These are phyloP conservation scores for Opisthograptis luteolata DNA, from an alignment of 2,888 invertebrate species.

Conservation along the genomic window DNA sequence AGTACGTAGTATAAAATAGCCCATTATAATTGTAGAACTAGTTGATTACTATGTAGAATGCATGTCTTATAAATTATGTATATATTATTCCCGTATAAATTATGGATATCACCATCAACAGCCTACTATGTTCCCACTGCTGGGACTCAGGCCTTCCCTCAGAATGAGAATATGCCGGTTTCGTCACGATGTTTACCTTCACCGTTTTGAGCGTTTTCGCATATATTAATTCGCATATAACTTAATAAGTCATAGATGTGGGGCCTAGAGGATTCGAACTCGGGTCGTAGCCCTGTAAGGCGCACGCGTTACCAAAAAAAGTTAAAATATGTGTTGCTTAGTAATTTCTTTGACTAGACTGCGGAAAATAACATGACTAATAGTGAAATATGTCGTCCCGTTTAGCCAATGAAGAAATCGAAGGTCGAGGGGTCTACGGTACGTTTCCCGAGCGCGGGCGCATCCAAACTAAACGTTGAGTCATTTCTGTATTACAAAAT, in stretches of 20 bases:
- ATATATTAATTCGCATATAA: too few relatives aligned
- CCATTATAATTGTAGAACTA: conserved; percentile 20
- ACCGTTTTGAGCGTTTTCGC: too few relatives aligned
- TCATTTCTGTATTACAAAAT: conserved; percentile 54
- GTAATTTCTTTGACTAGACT: not conserved
- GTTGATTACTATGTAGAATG: conserved; percentile 14
- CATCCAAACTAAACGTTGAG: conserved; percentile 76
- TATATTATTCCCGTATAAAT: not conserved
- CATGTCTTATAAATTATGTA: conserved; percentile 13
- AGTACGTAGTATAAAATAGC: conserved; percentile 36
- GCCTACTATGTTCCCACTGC: too few relatives aligned
- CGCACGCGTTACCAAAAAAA: too few relatives aligned
- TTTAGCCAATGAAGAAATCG: conserved; percentile 76
- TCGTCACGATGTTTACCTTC: too few relatives aligned
- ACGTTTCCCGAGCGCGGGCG: conserved; percentile 57
- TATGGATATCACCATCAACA: too few relatives aligned
- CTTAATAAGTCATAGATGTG: too few relatives aligned
- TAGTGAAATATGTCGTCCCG: conserved; percentile 48
- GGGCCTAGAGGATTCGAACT: too few relatives aligned
- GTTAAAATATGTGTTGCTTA: too few relatives aligned
- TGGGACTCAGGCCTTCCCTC: too few relatives aligned
- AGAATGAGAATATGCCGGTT: too few relatives aligned
- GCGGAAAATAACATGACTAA: conserved; percentile 28
- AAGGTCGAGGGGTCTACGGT: conserved; percentile 62
- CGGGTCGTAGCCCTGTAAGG: too few relatives aligned